phyloP scores from a whole-genome alignment of 2,113 vertebrate genomes.

The Laticauda colubrina region DNA sequence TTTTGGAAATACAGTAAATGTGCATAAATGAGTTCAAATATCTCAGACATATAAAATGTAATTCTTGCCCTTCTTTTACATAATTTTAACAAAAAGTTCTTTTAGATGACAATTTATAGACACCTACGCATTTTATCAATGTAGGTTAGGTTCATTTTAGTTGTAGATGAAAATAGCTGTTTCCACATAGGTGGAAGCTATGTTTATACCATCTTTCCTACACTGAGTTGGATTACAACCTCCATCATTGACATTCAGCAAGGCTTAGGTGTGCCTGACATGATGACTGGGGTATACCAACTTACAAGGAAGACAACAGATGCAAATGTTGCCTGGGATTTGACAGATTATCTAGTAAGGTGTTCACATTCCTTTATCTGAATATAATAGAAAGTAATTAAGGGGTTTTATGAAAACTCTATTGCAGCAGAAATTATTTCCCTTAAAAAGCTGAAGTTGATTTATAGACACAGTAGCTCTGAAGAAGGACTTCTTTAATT shows the following conservation, averaged over 20 bases:
- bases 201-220: not conserved
- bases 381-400: not conserved
- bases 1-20: not conserved
- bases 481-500: not conserved
- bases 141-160: not conserved
- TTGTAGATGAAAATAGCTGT: not conserved
- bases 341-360: not conserved
- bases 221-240: not conserved
- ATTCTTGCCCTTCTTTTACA: not conserved
- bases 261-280: not conserved
- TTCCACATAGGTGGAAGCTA: not conserved
- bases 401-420: not conserved
- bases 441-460: not conserved
- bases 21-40: not conserved
- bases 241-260: not conserved
- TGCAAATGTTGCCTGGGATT: not conserved
- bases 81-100: not conserved
- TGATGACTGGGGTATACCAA: not conserved
- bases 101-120: not conserved
- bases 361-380: not conserved
- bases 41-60: not conserved
- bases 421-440: not conserved
- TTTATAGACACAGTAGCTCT: not conserved
- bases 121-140: not conserved
- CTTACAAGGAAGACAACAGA: not conserved